A percentile compares a stretch with the other conserved stretches of the same genome.
Conservation (phyloP, 2,888 invertebrate species). For the Blastobasis adustella region DNA sequence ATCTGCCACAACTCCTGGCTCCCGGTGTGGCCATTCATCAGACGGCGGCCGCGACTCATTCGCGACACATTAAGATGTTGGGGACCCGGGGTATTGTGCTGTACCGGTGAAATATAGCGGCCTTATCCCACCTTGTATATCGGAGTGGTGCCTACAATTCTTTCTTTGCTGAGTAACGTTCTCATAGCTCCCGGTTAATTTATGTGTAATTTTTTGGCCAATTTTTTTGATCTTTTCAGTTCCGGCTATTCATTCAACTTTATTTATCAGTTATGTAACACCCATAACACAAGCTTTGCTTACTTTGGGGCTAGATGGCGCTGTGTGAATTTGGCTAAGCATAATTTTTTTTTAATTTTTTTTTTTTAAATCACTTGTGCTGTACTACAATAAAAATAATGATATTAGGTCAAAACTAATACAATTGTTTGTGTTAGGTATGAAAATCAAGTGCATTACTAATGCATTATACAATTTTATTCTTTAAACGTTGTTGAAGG, state of each 20-base stretch:
- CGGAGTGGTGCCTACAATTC: slow-evolving; percentile 30
- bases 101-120: slow-evolving; percentile 44
- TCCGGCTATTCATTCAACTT: too few species aligned
- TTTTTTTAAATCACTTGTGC: slow-evolving; percentile 9
- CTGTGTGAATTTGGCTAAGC: too few species aligned
- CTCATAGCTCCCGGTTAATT: slow-evolving; percentile 18
- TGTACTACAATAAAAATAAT: too few species aligned
- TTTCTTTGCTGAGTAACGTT: slow-evolving; percentile 19
- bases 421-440: too few species aligned
- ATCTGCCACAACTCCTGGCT: slow-evolving; percentile 41
- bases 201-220: slow-evolving; percentile 23
- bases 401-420: too few species aligned
- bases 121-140: slow-evolving; percentile 39
- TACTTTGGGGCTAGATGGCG: too few species aligned
- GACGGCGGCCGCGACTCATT: slow-evolving; percentile 32
- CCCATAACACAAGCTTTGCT: too few species aligned
- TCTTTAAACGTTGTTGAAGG: too few species aligned
- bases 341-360: too few species aligned
- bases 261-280: too few species aligned
- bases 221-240: slow-evolving; percentile 2
- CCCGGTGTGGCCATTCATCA: slow-evolving; percentile 40
- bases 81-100: slow-evolving; percentile 33
- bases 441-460: too few species aligned
- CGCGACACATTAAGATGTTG: slow-evolving; percentile 44
- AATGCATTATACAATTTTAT: too few species aligned